Base-by-base conservation (phyloP, 1,140 invertebrate species). In the Megalopta genalis region DNA sequence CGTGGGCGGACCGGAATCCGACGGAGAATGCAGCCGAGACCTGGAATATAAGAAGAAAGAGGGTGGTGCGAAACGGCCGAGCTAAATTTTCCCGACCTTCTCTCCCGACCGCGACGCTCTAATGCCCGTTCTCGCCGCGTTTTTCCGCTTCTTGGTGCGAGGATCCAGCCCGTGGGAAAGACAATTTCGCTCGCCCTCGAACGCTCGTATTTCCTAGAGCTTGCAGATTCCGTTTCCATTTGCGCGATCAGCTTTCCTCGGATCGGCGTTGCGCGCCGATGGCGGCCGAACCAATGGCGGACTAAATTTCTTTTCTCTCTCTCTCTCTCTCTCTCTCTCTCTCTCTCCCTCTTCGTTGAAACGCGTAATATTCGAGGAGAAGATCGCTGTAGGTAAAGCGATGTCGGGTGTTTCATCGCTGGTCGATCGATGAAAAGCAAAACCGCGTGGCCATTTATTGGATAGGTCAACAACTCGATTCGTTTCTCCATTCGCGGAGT, bases 1-100 rank as follows among this genome's bases (percentile, higher is more conserved):
- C 16, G 32, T 37, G 63, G 21, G 18, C 21, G 63, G 39, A 66
- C 5, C 64, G 37, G 63, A n/a, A 39, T 39, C 18, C 32, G 2
- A 14, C 18, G 18, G 18, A 64, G 25, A 62, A 32, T 7, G 4
- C 7, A 18, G 14, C 49, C 42, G 12, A 2, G 42, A 14, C 10
- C 25, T 27, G 59, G 25, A 27, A 60, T 60, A 60, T 60, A 23
- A 23, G 59, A 23, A 25, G 59, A 23, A 25, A 14, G 25, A n/a
- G 25, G 16, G 14, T 7, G 25, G 14, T 9, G 14, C 21, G 21
- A 21, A 37, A 2, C 21, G 21, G 21, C 10, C 9, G 63, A 32
- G 10, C 21, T 65, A 65, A 42, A 65, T 18, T 65, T 42, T 54
- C 21, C 27, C 66, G 46, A 68, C 25, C 66, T 54, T n/a, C 32